Evolutionary conservation across 1,140 invertebrate species (phyloP).

Genomic region (Arion vulgaris): DNA sequence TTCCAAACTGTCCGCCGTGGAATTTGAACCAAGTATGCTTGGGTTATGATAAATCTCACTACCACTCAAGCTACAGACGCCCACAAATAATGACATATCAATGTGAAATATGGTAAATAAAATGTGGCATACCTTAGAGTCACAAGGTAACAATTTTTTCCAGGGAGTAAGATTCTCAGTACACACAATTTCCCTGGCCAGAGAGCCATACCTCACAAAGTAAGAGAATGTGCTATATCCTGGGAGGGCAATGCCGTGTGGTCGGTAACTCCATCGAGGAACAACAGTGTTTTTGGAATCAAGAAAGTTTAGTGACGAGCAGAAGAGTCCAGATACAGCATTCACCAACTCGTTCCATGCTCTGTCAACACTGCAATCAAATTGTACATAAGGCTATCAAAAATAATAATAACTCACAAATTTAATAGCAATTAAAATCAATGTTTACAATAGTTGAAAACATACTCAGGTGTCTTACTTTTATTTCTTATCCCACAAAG

Average conservation of each 20-base stretch:
- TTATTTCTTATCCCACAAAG: too few relatives aligned
- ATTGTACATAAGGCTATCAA: too few relatives aligned
- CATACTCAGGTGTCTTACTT: too few relatives aligned
- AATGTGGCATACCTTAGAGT: conserved; percentile 59
- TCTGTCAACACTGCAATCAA: conserved; percentile 78
- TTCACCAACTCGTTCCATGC: conserved; percentile 91
- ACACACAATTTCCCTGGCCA: conserved; percentile 96
- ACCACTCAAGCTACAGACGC: too few relatives aligned
- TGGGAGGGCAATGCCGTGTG: conserved; percentile 78
- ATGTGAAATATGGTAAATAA: too few relatives aligned
- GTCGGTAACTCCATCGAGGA: conserved; percentile 87
- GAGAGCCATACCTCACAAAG: conserved; percentile 84
- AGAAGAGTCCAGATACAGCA: conserved; percentile 92
- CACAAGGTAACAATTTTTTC: conserved; percentile 95
- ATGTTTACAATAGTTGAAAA: too few relatives aligned
- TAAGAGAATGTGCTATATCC: conserved; percentile 59
- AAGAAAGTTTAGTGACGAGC: conserved; percentile 96
- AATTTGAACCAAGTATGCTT: too few relatives aligned
- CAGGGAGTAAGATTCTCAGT: conserved; percentile 99
- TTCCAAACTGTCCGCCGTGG: too few relatives aligned
- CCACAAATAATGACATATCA: too few relatives aligned
- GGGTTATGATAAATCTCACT: too few relatives aligned
- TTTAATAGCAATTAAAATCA: too few relatives aligned
- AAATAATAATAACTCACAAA: too few relatives aligned
- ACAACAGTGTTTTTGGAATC: conserved; percentile 88